Percentiles rank a stretch among this genome's conserved stretches.
These are phyloP conservation scores for Dermochelys coriacea DNA, from an alignment of 2,797 vertebrate species.

Conservation along the genomic window DNA sequence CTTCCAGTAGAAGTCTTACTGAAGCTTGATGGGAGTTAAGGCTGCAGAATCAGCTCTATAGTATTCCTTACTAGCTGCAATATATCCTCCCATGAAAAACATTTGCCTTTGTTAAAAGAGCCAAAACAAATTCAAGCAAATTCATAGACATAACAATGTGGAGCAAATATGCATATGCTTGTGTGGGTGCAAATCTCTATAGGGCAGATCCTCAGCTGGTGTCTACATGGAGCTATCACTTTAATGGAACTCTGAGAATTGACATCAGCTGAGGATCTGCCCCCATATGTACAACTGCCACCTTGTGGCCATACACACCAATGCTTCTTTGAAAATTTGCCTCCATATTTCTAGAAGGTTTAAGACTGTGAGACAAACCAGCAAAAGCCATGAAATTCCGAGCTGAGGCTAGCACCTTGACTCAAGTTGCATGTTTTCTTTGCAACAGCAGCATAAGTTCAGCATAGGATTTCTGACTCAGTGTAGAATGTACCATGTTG, in stretches of 20 bases:
- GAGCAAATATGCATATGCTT: not conserved
- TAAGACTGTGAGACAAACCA: slow-evolving; percentile 15
- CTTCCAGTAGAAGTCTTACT: slow-evolving; percentile 6
- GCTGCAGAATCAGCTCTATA: not conserved
- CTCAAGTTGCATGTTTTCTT: not conserved
- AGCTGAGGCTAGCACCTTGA: not conserved
- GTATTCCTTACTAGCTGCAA: slow-evolving; percentile 4
- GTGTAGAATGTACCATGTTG: not conserved
- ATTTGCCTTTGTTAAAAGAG: slow-evolving; percentile 5
- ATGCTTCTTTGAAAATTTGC: not conserved
- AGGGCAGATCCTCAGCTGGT: not conserved
- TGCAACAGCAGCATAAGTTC: not conserved
- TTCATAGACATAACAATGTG: not conserved
- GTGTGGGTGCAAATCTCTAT: not conserved
- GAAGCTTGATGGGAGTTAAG: not conserved
- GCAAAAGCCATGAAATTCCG: slow-evolving; percentile 9
- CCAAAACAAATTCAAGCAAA: slow-evolving; percentile 22
- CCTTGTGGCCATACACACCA: not conserved
- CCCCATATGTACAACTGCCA: not conserved
- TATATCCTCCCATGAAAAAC: slow-evolving; percentile 16
- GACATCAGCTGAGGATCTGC: not conserved
- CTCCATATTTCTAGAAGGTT: not conserved
- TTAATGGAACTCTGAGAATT: not conserved
- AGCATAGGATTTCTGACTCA: not conserved
- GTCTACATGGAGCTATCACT: not conserved